Evolutionary conservation across 2,113 vertebrate genomes (phyloP).

Genomic region (Cyrtonyx montezumae): DNA sequence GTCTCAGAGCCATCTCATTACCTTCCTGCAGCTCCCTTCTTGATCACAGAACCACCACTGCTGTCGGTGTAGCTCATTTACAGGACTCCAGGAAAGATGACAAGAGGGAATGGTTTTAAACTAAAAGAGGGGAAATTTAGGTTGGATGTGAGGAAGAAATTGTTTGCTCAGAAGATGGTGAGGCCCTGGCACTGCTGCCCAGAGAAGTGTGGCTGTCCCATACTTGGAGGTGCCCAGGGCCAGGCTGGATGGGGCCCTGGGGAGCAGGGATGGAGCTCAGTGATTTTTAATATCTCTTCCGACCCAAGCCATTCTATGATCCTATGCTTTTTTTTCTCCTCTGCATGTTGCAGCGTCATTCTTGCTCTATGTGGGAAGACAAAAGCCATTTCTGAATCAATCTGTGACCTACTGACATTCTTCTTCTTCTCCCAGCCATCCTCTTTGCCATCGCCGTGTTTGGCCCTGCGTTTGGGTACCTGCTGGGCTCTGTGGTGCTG

Average conservation of each 20-base stretch:
- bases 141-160: too few species aligned
- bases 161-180: too few species aligned
- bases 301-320: too few species aligned
- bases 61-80: fast-evolving
- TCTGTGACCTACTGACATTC: background rate
- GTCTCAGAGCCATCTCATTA: background rate
- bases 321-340: background rate
- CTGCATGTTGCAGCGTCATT: background rate
- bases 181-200: too few species aligned
- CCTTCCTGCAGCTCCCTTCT: background rate
- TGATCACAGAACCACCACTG: background rate
- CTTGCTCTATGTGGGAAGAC: background rate
- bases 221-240: too few species aligned
- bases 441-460: constrained; percentile 92
- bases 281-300: too few species aligned
- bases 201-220: too few species aligned
- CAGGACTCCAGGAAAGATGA: background rate
- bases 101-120: too few species aligned
- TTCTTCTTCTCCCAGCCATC: constrained; percentile 82
- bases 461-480: constrained; percentile 91
- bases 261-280: too few species aligned
- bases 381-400: background rate
- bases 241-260: too few species aligned
- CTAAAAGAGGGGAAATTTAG: too few species aligned
- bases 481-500: constrained; percentile 89